phyloP scores from a whole-genome alignment of 2,113 vertebrate species.

The Phaethornis superciliosus region DNA sequence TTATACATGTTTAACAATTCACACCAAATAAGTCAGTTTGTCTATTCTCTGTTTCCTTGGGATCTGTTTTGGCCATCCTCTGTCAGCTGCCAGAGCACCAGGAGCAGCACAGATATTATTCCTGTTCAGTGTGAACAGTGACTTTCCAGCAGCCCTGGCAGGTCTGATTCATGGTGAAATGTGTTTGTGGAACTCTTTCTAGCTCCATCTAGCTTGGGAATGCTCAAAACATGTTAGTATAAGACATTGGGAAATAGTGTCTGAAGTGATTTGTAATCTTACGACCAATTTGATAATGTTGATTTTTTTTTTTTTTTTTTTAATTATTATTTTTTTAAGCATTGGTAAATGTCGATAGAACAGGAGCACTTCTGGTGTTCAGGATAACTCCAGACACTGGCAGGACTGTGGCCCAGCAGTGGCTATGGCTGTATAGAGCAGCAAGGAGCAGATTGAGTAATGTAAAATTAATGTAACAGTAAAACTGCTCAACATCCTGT shows the following conservation, averaged over 20 bases:
- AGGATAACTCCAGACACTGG: neutral
- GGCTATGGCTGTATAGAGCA: neutral
- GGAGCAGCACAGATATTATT: neutral
- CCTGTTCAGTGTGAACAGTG: accelerated
- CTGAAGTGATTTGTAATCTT: neutral
- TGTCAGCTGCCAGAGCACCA: neutral
- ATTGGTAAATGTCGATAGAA: neutral
- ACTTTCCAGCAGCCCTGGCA: neutral
- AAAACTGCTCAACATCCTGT: neutral
- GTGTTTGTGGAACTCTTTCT: neutral
- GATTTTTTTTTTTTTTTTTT: neutral
- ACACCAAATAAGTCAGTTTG: neutral
- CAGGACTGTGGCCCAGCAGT: neutral
- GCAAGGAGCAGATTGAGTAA: neutral
- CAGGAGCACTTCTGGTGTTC: neutral
- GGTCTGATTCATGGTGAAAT: neutral
- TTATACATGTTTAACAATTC: neutral
- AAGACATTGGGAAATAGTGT: neutral
- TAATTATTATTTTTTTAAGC: neutral
- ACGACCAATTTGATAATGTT: neutral
- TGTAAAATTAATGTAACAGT: no score
- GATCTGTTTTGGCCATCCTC: neutral
- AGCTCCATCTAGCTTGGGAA: neutral
- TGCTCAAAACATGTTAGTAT: neutral
- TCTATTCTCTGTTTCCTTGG: neutral